Evolutionary conservation across 2,797 vertebrate genomes (phyloP).

Genomic region (Kryptolebias ocellatus): DNA sequence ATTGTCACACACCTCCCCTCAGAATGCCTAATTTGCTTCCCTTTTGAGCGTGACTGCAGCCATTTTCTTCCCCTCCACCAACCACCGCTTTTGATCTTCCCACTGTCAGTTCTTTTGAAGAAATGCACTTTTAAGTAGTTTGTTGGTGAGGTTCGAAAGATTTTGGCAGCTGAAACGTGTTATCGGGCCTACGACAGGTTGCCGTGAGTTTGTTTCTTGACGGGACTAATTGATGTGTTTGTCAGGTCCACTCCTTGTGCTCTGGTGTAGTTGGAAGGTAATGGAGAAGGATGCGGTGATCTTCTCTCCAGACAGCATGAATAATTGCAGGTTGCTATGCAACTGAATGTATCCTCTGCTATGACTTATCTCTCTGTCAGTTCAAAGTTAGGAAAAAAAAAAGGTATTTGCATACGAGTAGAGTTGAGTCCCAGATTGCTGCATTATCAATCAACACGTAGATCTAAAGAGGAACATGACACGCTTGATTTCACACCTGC

Average conservation of each 20-base stretch:
- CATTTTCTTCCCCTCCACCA: conserved; percentile 36
- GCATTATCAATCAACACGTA: conserved; percentile 45
- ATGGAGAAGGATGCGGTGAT: conserved; percentile 54
- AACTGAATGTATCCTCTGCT: conserved; percentile 71
- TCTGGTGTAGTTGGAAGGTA: conserved; percentile 35
- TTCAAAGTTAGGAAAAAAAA: conserved; percentile 68
- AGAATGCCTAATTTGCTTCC: conserved; percentile 44
- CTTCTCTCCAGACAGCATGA: conserved; percentile 62
- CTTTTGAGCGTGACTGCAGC: conserved; percentile 31
- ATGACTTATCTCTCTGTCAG: conserved; percentile 73
- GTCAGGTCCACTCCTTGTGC: conserved; percentile 45
- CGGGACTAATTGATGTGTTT: conserved; percentile 53
- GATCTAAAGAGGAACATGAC: conserved; percentile 19
- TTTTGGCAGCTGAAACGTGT: conserved; percentile 20
- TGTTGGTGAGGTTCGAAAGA: conserved; percentile 24
- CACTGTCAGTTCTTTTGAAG: conserved; percentile 30
- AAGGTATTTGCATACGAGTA: conserved; percentile 72
- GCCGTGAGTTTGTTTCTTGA: conserved; percentile 29
- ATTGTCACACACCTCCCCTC: conserved; percentile 10
- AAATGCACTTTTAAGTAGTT: conserved; percentile 25
- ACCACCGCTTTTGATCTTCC: conserved; percentile 24
- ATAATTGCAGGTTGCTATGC: conserved; percentile 82
- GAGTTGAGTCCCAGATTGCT: conserved; percentile 37
- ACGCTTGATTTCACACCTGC: conserved; percentile 12
- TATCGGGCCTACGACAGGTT: conserved; percentile 13